Conservation (phyloP, 2,888 invertebrate genomes). For the Heliothis peltigera region DNA sequence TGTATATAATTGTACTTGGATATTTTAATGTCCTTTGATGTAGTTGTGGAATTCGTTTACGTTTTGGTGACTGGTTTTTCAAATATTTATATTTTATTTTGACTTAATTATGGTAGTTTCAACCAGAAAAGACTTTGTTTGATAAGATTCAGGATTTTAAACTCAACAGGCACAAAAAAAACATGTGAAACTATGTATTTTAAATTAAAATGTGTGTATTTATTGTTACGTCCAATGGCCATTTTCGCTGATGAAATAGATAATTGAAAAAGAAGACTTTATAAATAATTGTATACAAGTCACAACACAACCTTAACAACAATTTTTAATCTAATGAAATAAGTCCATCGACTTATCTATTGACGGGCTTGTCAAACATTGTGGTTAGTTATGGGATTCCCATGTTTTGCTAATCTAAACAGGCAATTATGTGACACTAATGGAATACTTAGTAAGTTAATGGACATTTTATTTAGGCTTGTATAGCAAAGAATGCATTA, state of each 20-base stretch:
- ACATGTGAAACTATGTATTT: too few species aligned
- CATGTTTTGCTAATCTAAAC: slow-evolving; percentile 26
- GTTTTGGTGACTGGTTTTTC: slow-evolving; percentile 4
- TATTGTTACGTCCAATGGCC: too few species aligned
- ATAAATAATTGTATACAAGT: too few species aligned
- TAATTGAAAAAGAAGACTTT: too few species aligned
- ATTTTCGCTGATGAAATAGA: too few species aligned
- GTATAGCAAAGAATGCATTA: not conserved
- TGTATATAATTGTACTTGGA: slow-evolving; percentile 54
- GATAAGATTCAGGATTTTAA: too few species aligned
- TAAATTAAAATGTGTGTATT: too few species aligned
- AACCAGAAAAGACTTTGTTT: too few species aligned
- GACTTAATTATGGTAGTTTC: too few species aligned
- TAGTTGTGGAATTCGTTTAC: slow-evolving; percentile 23
- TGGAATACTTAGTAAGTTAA: not conserved
- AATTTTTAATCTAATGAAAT: not conserved
- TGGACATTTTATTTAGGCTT: not conserved
- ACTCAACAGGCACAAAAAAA: too few species aligned
- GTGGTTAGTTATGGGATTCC: slow-evolving; percentile 16
- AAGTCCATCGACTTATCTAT: not conserved
- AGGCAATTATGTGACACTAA: slow-evolving; percentile 12
- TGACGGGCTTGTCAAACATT: slow-evolving; percentile 5
- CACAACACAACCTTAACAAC: not conserved
- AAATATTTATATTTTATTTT: slow-evolving; percentile 1
- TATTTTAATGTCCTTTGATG: slow-evolving; percentile 53